Base-by-base conservation (phyloP, 2,888 invertebrate species). In the Polylopha cassiicola region DNA sequence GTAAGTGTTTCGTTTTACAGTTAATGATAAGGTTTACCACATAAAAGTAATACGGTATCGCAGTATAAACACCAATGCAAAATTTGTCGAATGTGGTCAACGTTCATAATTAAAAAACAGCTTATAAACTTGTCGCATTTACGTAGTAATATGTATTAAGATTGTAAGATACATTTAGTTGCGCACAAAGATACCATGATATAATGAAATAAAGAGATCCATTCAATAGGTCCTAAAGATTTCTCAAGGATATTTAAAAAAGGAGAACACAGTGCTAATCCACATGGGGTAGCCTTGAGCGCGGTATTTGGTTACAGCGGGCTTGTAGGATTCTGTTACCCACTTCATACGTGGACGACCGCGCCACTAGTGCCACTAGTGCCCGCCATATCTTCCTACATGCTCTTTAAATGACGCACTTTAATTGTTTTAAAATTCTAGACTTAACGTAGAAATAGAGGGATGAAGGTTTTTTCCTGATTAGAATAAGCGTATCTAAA, bases 221-320 rank as follows among this genome's bases (percentile, higher is more conserved):
- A 56, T 53, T 53, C 46, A 42, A 47, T 41, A 37, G 39, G 53
- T 48, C 56, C 44, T 44, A 32, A 48, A 42, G 54, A 48, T 62
- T n/a, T 24, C 10, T 31, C 5, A 22, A 65, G 62, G 57, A 61
- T 58, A 59, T 64, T 73, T 73, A 58, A 61, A 70, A 45, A 65
- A 62, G 53, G 61, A 63, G 68, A 78, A 69, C 65, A 61, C 64
- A 53, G 55, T 64, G 68, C 64, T 75, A 76, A 76, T 79, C 71
- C 73, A 72, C 66, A 77, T 73, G 70, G 69, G 37, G 73, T 74
- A 79, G 70, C 84, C 84, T 84, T 82, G 81, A 73, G 65, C 61
- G 48, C 46, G 53, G 73, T 72, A 59, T 85, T 72, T 56, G 51
- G 64, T 85, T 67, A 44, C 68, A 50, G 58, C 50, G 51, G 46